These are phyloP conservation scores for Cantharis rufa DNA, from an alignment of 2,888 invertebrate genomes.

Conservation along the genomic window DNA sequence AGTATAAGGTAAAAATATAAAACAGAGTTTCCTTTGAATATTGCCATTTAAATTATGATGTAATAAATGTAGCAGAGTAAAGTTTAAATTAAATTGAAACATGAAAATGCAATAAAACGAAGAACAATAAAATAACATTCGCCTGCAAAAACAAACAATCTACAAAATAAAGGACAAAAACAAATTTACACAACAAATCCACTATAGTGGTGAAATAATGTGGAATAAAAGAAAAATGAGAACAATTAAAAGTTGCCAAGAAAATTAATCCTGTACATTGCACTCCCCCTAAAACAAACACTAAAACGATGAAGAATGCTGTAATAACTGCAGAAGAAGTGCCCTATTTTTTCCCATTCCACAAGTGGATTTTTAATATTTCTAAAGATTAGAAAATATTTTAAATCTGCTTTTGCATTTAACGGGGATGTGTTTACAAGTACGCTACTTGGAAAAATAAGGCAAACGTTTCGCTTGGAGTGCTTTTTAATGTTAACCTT, in stretches of 20 bases:
- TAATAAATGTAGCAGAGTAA: background rate
- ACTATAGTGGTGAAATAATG: background rate
- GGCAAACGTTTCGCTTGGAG: background rate
- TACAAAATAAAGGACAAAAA: background rate
- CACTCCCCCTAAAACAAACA: slow-evolving; percentile 1
- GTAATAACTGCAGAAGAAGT: background rate
- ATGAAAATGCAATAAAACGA: background rate
- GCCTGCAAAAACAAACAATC: background rate
- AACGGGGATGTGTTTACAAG: background rate
- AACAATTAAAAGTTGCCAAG: background rate
- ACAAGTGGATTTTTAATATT: background rate
- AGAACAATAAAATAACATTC: background rate
- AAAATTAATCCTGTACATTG: background rate
- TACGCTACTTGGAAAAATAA: background rate
- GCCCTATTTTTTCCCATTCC: background rate
- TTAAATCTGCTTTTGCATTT: background rate
- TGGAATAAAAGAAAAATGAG: slow-evolving; percentile 1
- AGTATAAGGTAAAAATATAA: background rate
- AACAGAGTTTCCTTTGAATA: background rate
- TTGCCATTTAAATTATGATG: background rate
- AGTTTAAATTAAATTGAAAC: background rate
- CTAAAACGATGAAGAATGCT: background rate
- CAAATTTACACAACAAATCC: background rate
- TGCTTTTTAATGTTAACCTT: background rate
- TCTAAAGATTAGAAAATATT: background rate